Evolutionary conservation across 2,113 vertebrate genomes (phyloP), one percentile per base, ranked within the genome.

Genomic region (Anolis carolinensis): DNA sequence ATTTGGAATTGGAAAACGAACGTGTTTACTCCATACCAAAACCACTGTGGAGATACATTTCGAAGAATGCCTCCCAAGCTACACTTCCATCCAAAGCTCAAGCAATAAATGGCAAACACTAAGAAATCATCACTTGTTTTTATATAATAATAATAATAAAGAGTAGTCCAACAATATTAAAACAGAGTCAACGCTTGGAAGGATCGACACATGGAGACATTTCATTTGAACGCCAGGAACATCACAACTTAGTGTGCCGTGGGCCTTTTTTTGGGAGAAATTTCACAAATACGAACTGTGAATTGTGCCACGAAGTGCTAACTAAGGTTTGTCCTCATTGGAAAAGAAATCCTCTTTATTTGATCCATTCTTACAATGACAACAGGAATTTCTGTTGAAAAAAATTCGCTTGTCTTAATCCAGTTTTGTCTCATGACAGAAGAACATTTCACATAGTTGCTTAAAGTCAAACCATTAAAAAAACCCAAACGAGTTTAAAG

Each of bases 371-470:
- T 93, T 95, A 92, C 93, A 91, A 86, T 89, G 94, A 95, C 82
- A 95, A 96, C 96, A 95, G 88, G 88, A 94, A 91, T 83, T 90
- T 90, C 93, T 95, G 86, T 86, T 70, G 86, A 86, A 70, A 91
- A 85, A 92, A 92, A 86, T 44, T 44, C 5, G 2, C 5, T 44
- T 44, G 39, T 44, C 79, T 87, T 92, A 93, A 94, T 92, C 86
- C 90, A 93, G 90, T 93, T 93, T 91, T 14, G 81, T 90, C 88
- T 91, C 87, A 94, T 88, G 90, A 44, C 39, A 5, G 90, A 96
- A 96, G 92, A 96, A 96, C 89, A 88, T 95, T 94, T 93, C 89
- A 93, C 94, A 96, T 95, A 92, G 90, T 92, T 59, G 93, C 92
- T 93, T 92, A 85, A 39, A 89, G 90, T 91, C 91, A 91, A 94